Conservation (phyloP, 2,888 invertebrate species). For the Ashinkailepas kermadecensis region DNA sequence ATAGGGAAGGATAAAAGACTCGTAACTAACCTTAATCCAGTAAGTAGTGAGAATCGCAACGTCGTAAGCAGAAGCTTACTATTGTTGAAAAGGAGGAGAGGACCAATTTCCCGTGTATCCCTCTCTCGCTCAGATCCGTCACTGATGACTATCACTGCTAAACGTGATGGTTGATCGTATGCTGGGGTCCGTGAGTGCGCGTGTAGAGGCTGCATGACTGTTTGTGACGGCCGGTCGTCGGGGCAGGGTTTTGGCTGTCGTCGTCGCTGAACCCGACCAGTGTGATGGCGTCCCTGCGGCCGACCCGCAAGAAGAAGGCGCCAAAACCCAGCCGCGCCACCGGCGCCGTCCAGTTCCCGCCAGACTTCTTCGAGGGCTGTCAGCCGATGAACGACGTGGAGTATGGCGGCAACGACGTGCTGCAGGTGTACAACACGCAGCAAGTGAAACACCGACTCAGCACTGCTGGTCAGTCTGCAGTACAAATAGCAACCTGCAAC, state of each 20-base stretch:
- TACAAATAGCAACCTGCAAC: too few species aligned
- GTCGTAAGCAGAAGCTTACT: too few species aligned
- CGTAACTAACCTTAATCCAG: too few species aligned
- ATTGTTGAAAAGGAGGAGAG: too few species aligned
- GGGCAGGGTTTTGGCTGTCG: constrained; percentile 54
- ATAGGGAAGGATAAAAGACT: too few species aligned
- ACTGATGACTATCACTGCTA: too few species aligned
- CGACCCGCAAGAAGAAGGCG: constrained; percentile 52
- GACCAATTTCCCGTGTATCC: too few species aligned
- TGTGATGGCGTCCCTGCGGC: constrained; percentile 35
- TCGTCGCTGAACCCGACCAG: constrained; percentile 30
- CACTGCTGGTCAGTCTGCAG: constrained; percentile 46
- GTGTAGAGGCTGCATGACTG: too few species aligned
- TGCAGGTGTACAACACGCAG: constrained; percentile 87
- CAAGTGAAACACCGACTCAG: constrained; percentile 87
- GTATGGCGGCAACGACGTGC: constrained; percentile 86
- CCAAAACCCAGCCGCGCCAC: constrained; percentile 54
- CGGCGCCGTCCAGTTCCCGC: constrained; percentile 60
- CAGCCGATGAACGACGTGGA: constrained; percentile 85
- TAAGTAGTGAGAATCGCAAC: too few species aligned
- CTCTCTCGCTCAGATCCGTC: too few species aligned
- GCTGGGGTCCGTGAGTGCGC: too few species aligned
- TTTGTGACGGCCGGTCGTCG: constrained; percentile 32
- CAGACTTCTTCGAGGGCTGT: constrained; percentile 96
- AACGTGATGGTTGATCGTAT: too few species aligned